Base-by-base conservation (phyloP, 2,797 vertebrate species). In the Ibycter americanus region DNA sequence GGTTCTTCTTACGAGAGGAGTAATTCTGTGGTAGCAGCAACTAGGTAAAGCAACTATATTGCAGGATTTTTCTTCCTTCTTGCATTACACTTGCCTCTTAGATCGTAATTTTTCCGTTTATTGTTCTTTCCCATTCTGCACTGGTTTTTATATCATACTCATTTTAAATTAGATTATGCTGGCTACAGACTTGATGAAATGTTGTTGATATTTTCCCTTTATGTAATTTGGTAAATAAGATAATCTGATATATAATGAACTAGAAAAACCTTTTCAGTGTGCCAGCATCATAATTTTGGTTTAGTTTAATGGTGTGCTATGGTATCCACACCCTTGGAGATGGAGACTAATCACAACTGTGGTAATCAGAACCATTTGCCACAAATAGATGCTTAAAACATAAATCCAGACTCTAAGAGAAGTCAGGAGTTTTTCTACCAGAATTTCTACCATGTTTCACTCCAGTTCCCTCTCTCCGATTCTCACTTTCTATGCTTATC, bases 111-210 rank as follows among this genome's bases (percentile, higher is more conserved):
- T 89, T 86, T 79, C 72, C n/a, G 74, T 87, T 84, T 58, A 79
- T 34, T 62, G 21, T 76, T 93, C 42, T 72, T 89, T 62, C 80
- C 42, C 6, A 0, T 68, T 95, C 73, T 90, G 62, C 22, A 68
- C 36, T 81, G 25, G 0, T 31, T 86, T 94, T 91, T 78, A n/a
- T 72, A 79, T 62, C 46, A 73, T 12, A 47, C 25, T 94, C 2
- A 76, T 86, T 90, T 82, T 47, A 84, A 90, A 97, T 91, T 70
- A 80, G 58, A 96, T 88, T 90, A 77, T 38, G 27, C 38, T 93
- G 58, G 62, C n/a, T 95, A 88, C 47, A 83, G 52, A 77, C 65
- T 52, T 79, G 44, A 80, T 79, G 72, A 94, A 91, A 91, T 34
- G 16, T 32, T 79, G 87, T 51, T 83, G 68, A 29, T 94, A 59